Conservation (phyloP, 2,797 vertebrate genomes). For the Aldrovandia affinis region DNA sequence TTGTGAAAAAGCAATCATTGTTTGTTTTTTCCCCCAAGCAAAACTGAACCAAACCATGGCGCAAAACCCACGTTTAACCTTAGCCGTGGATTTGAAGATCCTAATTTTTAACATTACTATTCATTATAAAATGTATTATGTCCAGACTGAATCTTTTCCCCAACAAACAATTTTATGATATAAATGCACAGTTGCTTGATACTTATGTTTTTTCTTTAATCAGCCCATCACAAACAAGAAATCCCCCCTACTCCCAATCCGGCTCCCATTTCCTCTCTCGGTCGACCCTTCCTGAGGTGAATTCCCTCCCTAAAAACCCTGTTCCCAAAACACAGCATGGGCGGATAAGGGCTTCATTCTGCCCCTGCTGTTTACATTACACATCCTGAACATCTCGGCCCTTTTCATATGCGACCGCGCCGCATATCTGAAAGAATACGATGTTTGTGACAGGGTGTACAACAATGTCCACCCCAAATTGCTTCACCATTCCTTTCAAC, state of each 20-base stretch:
- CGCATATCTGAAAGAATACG: neutral
- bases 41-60: too few species aligned
- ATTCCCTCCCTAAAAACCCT: neutral
- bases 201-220: neutral
- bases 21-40: too few species aligned
- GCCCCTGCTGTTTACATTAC: neutral
- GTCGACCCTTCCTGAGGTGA: slow-evolving; percentile 1
- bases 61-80: too few species aligned
- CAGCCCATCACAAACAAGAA: neutral
- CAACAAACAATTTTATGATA: too few species aligned
- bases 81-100: too few species aligned
- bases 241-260: neutral
- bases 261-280: neutral
- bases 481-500: neutral
- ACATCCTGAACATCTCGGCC: neutral
- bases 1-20: too few species aligned
- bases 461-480: too few species aligned
- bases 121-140: too few species aligned
- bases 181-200: too few species aligned
- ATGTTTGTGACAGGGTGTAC: neutral
- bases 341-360: slow-evolving; percentile 7
- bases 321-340: neutral
- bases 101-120: too few species aligned
- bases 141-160: too few species aligned
- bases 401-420: neutral